Conservation (phyloP, 2,797 vertebrate species). For the Chaetophractus vellerosus region DNA sequence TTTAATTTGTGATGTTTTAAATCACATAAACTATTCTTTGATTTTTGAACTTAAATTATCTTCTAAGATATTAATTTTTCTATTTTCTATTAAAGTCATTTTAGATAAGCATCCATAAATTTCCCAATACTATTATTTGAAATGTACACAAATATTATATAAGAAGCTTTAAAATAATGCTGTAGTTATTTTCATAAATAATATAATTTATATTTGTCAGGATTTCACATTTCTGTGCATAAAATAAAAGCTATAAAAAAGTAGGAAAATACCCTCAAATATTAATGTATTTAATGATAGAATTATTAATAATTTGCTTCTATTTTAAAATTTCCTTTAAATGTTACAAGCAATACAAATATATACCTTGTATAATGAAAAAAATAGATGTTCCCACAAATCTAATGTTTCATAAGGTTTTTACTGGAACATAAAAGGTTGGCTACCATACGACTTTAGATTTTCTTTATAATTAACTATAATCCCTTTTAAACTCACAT, state of each 20-base stretch:
- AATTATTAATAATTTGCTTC: neutral
- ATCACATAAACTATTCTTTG: neutral
- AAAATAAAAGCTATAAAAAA: neutral
- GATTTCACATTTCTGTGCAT: neutral
- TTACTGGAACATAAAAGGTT: neutral
- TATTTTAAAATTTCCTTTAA: neutral
- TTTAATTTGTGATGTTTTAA: neutral
- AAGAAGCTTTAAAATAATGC: neutral
- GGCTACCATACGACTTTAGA: neutral
- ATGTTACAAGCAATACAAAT: neutral
- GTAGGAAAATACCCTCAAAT: neutral
- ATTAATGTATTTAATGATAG: neutral
- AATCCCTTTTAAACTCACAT: neutral
- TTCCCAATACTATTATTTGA: neutral
- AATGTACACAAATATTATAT: neutral
- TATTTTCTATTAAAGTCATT: neutral
- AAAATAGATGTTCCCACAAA: neutral
- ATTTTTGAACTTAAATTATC: slow-evolving; percentile 13
- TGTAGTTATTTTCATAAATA: neutral
- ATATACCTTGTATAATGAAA: neutral
- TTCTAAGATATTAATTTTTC: neutral
- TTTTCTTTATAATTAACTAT: neutral
- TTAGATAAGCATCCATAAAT: neutral
- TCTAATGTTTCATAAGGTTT: neutral
- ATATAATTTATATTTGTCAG: neutral